Evolutionary conservation across 1,140 invertebrate species (phyloP).

Genomic region (Anastatus disparis): DNA sequence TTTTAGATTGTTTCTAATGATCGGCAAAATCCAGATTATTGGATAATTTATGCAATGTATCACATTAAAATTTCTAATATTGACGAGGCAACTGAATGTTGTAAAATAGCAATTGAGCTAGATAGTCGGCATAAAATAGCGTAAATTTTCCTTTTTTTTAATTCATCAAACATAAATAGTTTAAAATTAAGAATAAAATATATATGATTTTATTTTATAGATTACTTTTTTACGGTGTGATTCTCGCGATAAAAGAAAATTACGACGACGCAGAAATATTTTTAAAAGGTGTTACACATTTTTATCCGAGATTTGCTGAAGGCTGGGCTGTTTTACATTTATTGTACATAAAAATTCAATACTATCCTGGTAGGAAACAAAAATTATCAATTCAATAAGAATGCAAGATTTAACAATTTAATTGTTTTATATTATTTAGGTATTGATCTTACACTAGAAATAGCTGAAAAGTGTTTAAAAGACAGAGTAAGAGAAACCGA

Average conservation of each 20-base stretch:
- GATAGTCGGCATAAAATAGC: slow-evolving; percentile 45
- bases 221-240: slow-evolving; percentile 41
- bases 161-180: neutral
- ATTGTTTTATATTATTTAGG: slow-evolving; percentile 39
- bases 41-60: slow-evolving; percentile 48
- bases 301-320: slow-evolving; percentile 51
- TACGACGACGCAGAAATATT: slow-evolving; percentile 48
- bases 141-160: too few species aligned
- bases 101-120: slow-evolving; percentile 46
- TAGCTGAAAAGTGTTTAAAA: slow-evolving; percentile 49
- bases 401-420: too few species aligned
- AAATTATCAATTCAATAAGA: too few species aligned
- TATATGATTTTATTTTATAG: neutral
- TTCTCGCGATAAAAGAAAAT: slow-evolving; percentile 41
- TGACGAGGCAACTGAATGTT: slow-evolving; percentile 47
- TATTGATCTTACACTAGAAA: slow-evolving; percentile 43
- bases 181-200: too few species aligned
- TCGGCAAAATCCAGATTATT: slow-evolving; percentile 38
- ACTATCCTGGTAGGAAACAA: slow-evolving; percentile 46
- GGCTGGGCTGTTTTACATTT: slow-evolving; percentile 51
- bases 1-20: slow-evolving; percentile 39
- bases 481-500: slow-evolving; percentile 36
- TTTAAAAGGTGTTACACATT: slow-evolving; percentile 42
- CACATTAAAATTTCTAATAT: slow-evolving; percentile 41
- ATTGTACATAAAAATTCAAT: slow-evolving; percentile 48